phyloP scores from a whole-genome alignment of 2,888 invertebrate genomes.

The Ariolimax columbianus region DNA sequence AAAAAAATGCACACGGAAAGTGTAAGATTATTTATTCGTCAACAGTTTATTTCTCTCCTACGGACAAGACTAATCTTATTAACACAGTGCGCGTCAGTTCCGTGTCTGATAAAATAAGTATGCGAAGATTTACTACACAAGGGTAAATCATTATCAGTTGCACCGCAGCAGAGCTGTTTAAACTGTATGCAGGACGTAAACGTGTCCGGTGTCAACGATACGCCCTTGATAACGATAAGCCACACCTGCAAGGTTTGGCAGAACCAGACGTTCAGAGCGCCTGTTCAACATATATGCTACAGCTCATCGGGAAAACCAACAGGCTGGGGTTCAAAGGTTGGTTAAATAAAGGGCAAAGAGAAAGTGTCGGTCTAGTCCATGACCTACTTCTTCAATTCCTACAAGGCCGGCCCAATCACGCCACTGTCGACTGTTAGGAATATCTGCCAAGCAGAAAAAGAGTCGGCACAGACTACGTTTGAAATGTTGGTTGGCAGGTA shows the following conservation, averaged over 20 bases:
- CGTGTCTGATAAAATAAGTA: background rate
- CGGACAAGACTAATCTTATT: background rate
- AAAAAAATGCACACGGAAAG: background rate
- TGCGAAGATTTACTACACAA: background rate
- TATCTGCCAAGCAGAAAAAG: background rate
- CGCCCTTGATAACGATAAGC: background rate
- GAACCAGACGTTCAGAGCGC: too few species aligned
- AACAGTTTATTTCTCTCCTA: background rate
- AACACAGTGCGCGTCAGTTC: background rate
- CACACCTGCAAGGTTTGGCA: background rate
- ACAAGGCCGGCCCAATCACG: background rate
- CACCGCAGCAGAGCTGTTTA: background rate
- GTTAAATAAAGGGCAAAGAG: too few species aligned
- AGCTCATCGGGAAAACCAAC: too few species aligned
- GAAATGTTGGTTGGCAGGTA: too few species aligned
- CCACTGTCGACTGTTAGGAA: background rate
- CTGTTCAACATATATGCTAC: too few species aligned
- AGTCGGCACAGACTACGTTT: too few species aligned
- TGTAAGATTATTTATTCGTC: background rate
- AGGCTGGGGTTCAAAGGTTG: too few species aligned
- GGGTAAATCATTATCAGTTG: background rate
- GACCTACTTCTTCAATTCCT: too few species aligned
- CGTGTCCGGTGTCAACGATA: too few species aligned
- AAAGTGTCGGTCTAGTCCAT: too few species aligned
- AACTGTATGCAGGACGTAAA: background rate